Evolutionary conservation across 2,888 invertebrate species (phyloP).

Genomic region (Dasypogon diadema): DNA sequence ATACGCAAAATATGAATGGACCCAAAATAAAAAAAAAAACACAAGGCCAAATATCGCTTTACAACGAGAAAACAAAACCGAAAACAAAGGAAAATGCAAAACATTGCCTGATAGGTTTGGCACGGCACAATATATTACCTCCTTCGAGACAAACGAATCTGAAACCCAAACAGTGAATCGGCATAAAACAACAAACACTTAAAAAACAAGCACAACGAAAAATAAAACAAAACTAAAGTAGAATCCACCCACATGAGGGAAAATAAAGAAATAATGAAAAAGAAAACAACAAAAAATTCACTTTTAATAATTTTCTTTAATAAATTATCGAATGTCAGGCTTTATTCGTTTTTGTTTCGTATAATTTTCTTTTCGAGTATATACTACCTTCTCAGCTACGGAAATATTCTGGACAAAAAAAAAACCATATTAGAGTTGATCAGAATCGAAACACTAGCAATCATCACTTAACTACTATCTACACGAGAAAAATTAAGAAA

Average conservation of each 20-base stretch:
- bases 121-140: no score
- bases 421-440: constrained; percentile 1
- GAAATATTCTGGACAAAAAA: background rate
- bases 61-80: no score
- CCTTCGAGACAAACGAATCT: no score
- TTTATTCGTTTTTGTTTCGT: constrained; percentile 1
- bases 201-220: background rate
- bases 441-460: background rate
- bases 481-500: constrained; percentile 14
- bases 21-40: no score
- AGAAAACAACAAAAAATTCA: constrained; percentile 22
- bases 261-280: background rate
- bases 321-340: constrained; percentile 34
- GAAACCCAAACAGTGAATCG: no score
- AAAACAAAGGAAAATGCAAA: no score
- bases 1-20: no score
- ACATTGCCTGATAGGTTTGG: no score
- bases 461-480: constrained; percentile 20
- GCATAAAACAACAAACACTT: no score
- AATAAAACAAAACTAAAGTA: background rate
- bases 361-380: background rate
- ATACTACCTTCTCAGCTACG: background rate
- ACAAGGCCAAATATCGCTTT: no score
- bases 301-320: constrained; percentile 38
- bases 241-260: background rate